Conservation (phyloP, 53 echinoderm and acorn worm species). For the Astropecten irregularis region DNA sequence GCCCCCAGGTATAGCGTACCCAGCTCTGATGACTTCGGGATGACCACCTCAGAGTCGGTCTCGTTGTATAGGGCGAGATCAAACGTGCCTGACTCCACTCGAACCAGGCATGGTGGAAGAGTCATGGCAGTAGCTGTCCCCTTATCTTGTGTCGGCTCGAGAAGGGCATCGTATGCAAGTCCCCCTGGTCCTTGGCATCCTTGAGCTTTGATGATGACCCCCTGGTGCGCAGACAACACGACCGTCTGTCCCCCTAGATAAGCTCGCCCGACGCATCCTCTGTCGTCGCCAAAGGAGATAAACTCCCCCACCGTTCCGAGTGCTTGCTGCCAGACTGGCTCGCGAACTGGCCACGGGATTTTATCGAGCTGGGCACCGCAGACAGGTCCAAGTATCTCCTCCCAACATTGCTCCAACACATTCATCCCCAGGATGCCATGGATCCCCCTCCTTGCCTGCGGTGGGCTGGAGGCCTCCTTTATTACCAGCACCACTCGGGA, state of each 20-base stretch:
- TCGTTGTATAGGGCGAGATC: conserved; percentile 15
- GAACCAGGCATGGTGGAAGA: conserved; percentile 3
- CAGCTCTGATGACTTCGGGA: neutral
- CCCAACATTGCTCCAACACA: too few relatives aligned
- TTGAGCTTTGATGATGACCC: neutral
- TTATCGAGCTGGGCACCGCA: neutral
- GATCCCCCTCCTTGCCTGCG: too few relatives aligned
- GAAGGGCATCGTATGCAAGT: conserved; percentile 3
- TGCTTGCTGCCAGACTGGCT: conserved; percentile 10
- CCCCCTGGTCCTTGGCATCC: neutral
- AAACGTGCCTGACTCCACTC: conserved; percentile 21
- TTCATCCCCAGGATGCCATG: too few relatives aligned
- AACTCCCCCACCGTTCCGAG: neutral
- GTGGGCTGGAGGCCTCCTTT: too few relatives aligned
- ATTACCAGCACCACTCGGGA: too few relatives aligned
- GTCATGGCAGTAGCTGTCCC: neutral
- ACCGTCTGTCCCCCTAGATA: neutral
- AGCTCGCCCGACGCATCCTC: neutral
- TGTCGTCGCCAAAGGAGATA: neutral
- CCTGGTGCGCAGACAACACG: conserved; percentile 36
- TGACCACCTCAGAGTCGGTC: conserved; percentile 1
- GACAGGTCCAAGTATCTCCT: too few relatives aligned
- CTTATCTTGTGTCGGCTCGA: neutral
- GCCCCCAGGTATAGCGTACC: neutral
- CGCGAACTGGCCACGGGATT: neutral